Base-by-base conservation (phyloP, 92 coral and sea anemone species). In the Phenganax stokvisi region DNA sequence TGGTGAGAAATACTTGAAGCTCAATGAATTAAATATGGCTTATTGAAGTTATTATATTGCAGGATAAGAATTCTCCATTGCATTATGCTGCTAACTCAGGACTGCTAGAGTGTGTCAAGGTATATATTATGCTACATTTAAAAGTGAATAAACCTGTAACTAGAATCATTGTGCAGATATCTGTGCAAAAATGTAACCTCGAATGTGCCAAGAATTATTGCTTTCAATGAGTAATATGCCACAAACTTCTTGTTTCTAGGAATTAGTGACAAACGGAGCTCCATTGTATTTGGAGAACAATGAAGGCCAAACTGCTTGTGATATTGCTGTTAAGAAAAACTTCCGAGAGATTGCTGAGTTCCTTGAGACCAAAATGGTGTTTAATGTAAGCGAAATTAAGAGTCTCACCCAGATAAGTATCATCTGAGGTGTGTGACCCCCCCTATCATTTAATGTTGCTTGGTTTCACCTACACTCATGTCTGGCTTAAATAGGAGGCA, bases 311-410 rank as follows among this genome's bases (percentile, higher is more conserved):
- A 96, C 99, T 52, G 99, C 99, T 17, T 92, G 99, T 85, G 99
- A 96, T 84, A 92, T 90, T 72, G 99, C 99, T 16, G 90, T 96
- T 29, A 90, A 87, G 85, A 89, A 87, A 55, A 81, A 87, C 81
- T 96, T 96, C 57, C 80, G 83, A 62, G 83, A 88, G 12, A 96
- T 96, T 85, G 99, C 99, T 10, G 91, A 97, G 57, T 96, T 92
- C 57, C 74, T 96, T 82, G 99, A 96, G 73, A 88, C 99, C 11
- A 92, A 91, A 81, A 96, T 96, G 99, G 99, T 96, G 61, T 96
- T 96, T 84, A 92, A 93, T 72, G 99, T 96, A 84, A 96, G 98
- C 90, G 27, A 9, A 12, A 74, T 69, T 20, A 0, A 11, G 16
- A 25, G n/a, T 59, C 65, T 59, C 4, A 3, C n/a, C 27, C n/a